A percentile compares a stretch with the other conserved stretches of the same genome.
phyloP scores from a whole-genome alignment of 23 tunicate genomes.

The Styela plicata region DNA sequence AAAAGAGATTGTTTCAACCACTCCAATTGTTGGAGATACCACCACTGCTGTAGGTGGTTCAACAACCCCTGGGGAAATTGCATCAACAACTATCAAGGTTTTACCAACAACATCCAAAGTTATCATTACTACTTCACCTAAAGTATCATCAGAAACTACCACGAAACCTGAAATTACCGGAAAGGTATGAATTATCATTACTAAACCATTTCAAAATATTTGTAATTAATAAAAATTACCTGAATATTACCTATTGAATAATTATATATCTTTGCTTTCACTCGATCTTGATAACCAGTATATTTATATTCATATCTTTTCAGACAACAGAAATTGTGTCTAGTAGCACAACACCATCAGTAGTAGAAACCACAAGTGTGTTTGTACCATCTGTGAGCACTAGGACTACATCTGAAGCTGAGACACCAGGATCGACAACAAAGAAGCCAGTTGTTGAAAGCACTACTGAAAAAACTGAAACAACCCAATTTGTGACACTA shows the following conservation, averaged over 20 bases:
- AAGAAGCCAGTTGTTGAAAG: conserved; percentile 25
- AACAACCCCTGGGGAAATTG: conserved; percentile 6
- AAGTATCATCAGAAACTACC: not conserved
- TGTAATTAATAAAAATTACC: too few relatives aligned
- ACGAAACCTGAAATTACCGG: too few relatives aligned
- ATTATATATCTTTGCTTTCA: too few relatives aligned
- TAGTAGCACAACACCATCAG: conserved; percentile 15
- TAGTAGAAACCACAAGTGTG: conserved; percentile 6
- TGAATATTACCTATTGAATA: too few relatives aligned
- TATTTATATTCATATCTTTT: too few relatives aligned
- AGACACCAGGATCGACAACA: not conserved
- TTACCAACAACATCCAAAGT: conserved; percentile 24
- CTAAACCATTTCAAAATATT: too few relatives aligned
- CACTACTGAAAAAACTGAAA: conserved; percentile 33
- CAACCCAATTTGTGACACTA: not conserved
- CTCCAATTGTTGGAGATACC: conserved; percentile 1
- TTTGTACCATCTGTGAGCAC: conserved; percentile 15
- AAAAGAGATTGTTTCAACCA: conserved; percentile 38
- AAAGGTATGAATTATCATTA: too few relatives aligned
- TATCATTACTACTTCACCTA: not conserved
- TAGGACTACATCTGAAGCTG: not conserved
- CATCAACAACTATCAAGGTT: conserved; percentile 39
- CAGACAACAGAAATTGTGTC: not conserved
- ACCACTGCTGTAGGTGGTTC: not conserved
- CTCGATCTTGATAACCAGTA: too few relatives aligned